phyloP scores from a whole-genome alignment of 2,797 vertebrate species.

The Eulemur coronatus region DNA sequence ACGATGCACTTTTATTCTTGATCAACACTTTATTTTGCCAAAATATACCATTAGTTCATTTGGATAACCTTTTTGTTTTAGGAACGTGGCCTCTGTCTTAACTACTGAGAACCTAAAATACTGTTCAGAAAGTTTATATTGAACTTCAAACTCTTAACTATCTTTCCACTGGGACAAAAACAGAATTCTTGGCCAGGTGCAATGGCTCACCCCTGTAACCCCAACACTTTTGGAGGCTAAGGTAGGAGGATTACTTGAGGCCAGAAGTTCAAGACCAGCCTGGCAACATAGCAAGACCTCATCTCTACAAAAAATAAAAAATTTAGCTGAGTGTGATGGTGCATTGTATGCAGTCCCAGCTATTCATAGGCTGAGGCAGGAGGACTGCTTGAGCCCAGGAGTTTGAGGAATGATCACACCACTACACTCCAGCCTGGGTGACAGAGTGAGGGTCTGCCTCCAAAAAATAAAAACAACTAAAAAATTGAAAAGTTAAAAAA shows the following conservation, averaged over 20 bases:
- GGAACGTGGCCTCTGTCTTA: conserved; percentile 34
- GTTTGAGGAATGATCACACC: background rate
- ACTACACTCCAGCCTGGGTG: background rate
- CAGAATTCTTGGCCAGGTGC: background rate
- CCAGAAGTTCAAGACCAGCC: background rate
- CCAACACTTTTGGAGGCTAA: background rate
- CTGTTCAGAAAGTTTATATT: background rate
- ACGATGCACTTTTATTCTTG: conserved; percentile 13
- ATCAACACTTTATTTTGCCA: conserved; percentile 19
- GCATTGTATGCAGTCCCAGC: no score
- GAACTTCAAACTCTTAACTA: conserved; percentile 38
- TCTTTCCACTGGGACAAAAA: conserved; percentile 5
- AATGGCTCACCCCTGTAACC: background rate
- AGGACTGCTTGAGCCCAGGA: background rate
- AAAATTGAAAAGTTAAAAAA: background rate
- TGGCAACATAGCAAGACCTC: background rate
- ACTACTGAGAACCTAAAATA: conserved; percentile 3
- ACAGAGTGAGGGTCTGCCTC: background rate
- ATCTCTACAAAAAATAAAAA: background rate
- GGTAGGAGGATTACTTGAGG: background rate
- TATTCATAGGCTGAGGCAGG: background rate
- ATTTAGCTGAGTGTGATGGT: background rate
- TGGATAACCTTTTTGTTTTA: conserved; percentile 27
- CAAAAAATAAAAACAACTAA: background rate
- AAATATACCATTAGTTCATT: conserved; percentile 38